Base-by-base conservation (phyloP, 2,888 invertebrate species). In the Clepsis dumicolana region DNA sequence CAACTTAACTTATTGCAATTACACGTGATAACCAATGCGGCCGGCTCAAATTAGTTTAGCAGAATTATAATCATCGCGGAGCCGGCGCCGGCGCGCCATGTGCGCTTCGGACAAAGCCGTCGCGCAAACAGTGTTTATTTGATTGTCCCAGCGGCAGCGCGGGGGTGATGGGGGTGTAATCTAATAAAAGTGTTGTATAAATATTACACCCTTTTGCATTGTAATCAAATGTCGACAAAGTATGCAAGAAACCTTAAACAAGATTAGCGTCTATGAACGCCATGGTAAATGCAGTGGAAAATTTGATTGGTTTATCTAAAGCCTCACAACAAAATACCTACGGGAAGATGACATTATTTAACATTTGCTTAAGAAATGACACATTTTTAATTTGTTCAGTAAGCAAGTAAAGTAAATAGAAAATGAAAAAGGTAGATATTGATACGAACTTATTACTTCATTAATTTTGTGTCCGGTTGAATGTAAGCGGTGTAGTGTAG, bases 181-280 rank as follows among this genome's bases (percentile, higher is more conserved):
- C 82, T 79, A 89, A 89, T 90, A 84, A 72, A 83, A 78, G 75
- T 75, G 79, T 84, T 82, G 83, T 83, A 80, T 81, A 85, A 88
- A 87, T 79, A 87, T 66, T 74, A 77, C 86, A 80, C 86, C 86
- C 86, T 70, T 71, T 77, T 77, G 68, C 57, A 32, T 57, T 64
- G 67, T 79, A 77, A 81, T 80, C 78, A 80, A 78, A 80, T 74
- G 75, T 73, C 73, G 63, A 16, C 32, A 57, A 64, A 64, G 29
- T 64, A 21, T 56, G 32, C 35, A 48, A 69, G 48, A 44, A 64
- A 61, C 53, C 35, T 59, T 64, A 60, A 44, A 64, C 54, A 35
- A 32, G 41, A 64, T 59, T 32, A 57, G 64, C 70, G 69, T 73
- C 68, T 72, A 73, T 70, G 21, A 8, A 44, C 44, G 8, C 38